These are phyloP conservation scores for Eubasilissa regina DNA, from an alignment of 1,140 invertebrate species.

Conservation along the genomic window DNA sequence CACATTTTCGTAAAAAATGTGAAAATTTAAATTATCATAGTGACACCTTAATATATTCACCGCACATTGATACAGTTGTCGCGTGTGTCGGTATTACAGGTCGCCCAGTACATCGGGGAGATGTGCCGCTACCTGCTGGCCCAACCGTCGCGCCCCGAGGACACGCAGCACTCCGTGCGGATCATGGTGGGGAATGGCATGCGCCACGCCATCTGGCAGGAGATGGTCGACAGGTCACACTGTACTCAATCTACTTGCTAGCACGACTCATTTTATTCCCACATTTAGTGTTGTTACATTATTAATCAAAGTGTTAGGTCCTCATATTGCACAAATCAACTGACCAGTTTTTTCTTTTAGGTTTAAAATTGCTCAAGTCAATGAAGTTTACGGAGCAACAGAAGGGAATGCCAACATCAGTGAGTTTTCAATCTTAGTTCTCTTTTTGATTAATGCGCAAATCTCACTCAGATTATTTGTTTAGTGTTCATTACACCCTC, in stretches of 20 bases:
- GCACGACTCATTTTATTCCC: neutral
- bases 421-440: slow-evolving; percentile 66
- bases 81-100: too few species aligned
- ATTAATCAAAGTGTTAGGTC: too few species aligned
- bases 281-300: neutral
- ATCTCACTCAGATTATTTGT: too few species aligned
- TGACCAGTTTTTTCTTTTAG: slow-evolving; percentile 79
- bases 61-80: too few species aligned
- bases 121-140: slow-evolving; percentile 97
- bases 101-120: slow-evolving; percentile 98
- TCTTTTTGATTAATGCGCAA: too few species aligned
- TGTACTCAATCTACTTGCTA: neutral
- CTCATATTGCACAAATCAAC: neutral
- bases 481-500: too few species aligned
- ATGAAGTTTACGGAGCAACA: slow-evolving; percentile 98
- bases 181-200: slow-evolving; percentile 98
- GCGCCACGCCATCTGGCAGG: slow-evolving; percentile 94
- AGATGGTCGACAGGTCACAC: slow-evolving; percentile 86
- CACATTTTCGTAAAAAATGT: too few species aligned
- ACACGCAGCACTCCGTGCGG: slow-evolving; percentile 89
- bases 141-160: slow-evolving; percentile 83
- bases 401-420: slow-evolving; percentile 97
- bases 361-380: slow-evolving; percentile 90
- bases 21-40: too few species aligned
- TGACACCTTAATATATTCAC: too few species aligned